Evolutionary conservation across 2,113 vertebrate genomes (phyloP), one percentile per base, ranked within the genome.

Genomic region (Kryptolebias marmoratus): DNA sequence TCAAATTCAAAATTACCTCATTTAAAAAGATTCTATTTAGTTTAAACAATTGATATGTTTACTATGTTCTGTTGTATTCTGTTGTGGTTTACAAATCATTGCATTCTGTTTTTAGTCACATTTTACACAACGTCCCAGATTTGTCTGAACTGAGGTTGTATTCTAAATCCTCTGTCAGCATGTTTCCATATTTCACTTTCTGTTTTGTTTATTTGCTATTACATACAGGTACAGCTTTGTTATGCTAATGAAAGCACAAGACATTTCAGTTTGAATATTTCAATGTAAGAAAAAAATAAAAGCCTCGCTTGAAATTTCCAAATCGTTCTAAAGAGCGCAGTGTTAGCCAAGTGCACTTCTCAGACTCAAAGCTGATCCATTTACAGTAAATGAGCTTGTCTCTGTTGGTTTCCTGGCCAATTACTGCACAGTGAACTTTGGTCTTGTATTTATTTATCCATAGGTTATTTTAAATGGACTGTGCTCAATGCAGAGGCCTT

Each of bases 311-410:
- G 64, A 87, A 88, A 88, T 91, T 90, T 91, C 90, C 88, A 91
- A 86, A 92, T 89, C 58, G 52, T 87, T 87, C 70, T 84, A 89
- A 89, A 80, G 83, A 80, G 83, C 77, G 18, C 49, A 15, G 66
- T 56, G 73, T 45, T 69, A 82, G 91, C 91, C 90, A 91, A 91
- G 85, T 87, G 77, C 84, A 93, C 85, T 93, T 91, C 86, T 91
- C 77, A 64, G 53, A 79, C 88, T 91, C 88, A 73, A 82, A 81
- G 85, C 86, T 91, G 89, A 93, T 91, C 83, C 91, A 87, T 91
- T 91, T 91, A 91, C 90, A 75, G 85, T 90, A 93, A 93, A 93
- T 90, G 88, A 92, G 89, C 89, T 90, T 88, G 91, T 91, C 90
- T 91, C 88, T 90, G 86, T 88, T 87, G 86, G 87, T 90, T 91